Evolutionary conservation across 2,113 vertebrate genomes (phyloP).

Genomic region (Taxidea taxus): DNA sequence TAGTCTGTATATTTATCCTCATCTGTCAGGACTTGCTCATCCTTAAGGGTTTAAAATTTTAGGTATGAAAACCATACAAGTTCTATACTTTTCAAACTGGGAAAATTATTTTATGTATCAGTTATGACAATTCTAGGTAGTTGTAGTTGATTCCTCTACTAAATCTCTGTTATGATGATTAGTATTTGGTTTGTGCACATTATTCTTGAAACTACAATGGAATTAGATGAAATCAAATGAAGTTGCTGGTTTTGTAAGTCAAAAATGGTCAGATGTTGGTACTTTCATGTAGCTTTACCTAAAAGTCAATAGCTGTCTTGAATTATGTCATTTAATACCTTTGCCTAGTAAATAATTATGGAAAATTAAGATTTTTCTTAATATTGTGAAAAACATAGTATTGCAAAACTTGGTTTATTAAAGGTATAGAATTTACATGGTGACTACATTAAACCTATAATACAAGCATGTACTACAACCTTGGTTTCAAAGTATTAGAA

Average conservation of each 20-base stretch:
- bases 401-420: not conserved
- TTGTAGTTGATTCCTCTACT: not conserved
- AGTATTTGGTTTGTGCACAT: not conserved
- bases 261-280: not conserved
- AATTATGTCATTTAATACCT: not conserved
- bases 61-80: not conserved
- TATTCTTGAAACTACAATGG: not conserved
- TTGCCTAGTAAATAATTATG: conserved; percentile 5
- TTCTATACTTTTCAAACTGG: not conserved
- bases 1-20: not conserved
- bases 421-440: not conserved
- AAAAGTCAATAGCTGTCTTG: not conserved
- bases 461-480: not conserved
- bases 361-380: not conserved
- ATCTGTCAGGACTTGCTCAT: not conserved
- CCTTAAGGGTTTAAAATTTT: not conserved
- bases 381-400: not conserved
- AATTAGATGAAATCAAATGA: not conserved
- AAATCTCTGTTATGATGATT: not conserved
- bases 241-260: not conserved
- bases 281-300: not conserved
- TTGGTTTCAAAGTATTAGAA: not conserved
- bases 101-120: not conserved
- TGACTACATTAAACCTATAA: not conserved
- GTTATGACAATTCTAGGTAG: not conserved